A percentile compares a stretch with the other conserved stretches of the same genome.
These are phyloP conservation scores for Danionella cerebrum DNA, from an alignment of 2,113 vertebrate genomes.

Conservation along the genomic window DNA sequence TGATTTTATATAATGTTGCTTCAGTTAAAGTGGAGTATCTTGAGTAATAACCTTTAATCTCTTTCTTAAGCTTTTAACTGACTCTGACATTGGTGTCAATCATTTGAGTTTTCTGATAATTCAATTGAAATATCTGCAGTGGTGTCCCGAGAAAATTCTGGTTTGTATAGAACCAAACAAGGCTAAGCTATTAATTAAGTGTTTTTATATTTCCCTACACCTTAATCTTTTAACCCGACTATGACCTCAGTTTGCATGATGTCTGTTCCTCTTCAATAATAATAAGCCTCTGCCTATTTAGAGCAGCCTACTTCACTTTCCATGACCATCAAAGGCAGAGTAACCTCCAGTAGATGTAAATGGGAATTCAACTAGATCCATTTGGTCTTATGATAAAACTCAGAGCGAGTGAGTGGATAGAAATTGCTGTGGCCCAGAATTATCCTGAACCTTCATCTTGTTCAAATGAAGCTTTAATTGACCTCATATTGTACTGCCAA, in stretches of 20 bases:
- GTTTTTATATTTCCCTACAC: too few species aligned
- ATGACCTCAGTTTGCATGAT: background rate
- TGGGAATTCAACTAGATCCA: slow-evolving; percentile 17
- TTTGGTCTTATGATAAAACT: slow-evolving; percentile 6
- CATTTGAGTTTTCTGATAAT: too few species aligned
- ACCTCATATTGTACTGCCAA: background rate
- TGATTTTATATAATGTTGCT: too few species aligned
- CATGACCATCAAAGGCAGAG: slow-evolving; percentile 3
- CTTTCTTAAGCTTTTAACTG: too few species aligned
- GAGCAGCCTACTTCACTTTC: background rate
- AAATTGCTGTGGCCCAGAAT: background rate
- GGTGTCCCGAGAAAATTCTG: too few species aligned
- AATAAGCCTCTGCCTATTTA: background rate
- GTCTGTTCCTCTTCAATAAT: background rate
- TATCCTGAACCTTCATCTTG: slow-evolving; percentile 11
- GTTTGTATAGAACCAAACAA: too few species aligned
- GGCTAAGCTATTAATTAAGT: too few species aligned
- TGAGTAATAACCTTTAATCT: too few species aligned
- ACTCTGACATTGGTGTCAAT: too few species aligned
- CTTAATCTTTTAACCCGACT: background rate
- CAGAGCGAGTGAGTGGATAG: slow-evolving; percentile 10
- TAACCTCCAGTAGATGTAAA: slow-evolving; percentile 4
- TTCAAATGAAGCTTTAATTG: slow-evolving; percentile 8
- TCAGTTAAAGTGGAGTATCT: too few species aligned
- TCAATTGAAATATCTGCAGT: too few species aligned